Percentiles rank a stretch among this genome's conserved stretches.
Evolutionary conservation across 2,113 vertebrate species (phyloP).

Genomic region (Ginglymostoma cirratum): DNA sequence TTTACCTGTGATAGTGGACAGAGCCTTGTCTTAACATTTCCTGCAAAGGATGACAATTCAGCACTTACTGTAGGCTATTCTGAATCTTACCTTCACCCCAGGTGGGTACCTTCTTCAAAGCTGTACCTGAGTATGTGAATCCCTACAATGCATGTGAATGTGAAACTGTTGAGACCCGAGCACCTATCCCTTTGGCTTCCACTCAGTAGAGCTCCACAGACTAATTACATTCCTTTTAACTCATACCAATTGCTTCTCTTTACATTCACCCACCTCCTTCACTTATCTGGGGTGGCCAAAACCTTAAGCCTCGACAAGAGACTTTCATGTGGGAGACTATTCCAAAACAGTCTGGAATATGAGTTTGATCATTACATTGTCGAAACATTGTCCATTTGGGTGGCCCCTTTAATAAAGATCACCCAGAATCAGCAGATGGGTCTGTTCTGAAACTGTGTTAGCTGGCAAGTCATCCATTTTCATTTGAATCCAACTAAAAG

Average conservation of each 20-base stretch:
- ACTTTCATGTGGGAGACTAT: background rate
- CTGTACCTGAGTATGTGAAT: background rate
- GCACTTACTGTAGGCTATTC: background rate
- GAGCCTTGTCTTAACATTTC: background rate
- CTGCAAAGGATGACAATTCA: background rate
- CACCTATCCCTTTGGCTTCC: background rate
- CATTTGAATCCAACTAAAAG: background rate
- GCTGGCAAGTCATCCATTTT: background rate
- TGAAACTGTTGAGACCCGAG: background rate
- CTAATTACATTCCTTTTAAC: background rate
- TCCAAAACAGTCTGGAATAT: background rate
- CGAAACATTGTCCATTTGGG: background rate
- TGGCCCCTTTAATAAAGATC: background rate
- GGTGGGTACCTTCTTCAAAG: background rate
- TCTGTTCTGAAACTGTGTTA: background rate
- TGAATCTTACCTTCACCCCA: background rate
- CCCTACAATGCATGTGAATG: background rate
- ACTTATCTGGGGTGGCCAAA: background rate
- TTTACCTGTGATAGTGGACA: background rate
- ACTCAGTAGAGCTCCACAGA: background rate
- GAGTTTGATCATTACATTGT: background rate
- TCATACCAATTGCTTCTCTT: background rate
- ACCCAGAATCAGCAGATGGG: background rate
- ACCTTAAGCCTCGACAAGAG: background rate
- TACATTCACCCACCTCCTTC: background rate